A percentile compares a stretch with the other conserved stretches of the same genome.
These are phyloP conservation scores for Lycopodina hypogea DNA, from an alignment of 37 sponge, comb jelly and placozoan genomes.

Conservation along the genomic window DNA sequence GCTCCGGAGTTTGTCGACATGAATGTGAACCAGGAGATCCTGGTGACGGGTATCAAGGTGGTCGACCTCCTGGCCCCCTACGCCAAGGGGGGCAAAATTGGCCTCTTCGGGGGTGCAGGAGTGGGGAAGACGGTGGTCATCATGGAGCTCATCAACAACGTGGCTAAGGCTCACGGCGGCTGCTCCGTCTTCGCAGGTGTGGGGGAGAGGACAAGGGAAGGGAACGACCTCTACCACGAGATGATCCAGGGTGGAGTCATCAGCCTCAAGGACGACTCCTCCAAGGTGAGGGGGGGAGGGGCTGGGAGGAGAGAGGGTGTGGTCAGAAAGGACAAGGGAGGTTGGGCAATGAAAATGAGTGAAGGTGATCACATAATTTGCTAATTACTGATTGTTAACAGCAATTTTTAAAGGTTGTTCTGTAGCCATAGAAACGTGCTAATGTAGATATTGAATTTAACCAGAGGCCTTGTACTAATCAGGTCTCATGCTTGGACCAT, in stretches of 20 bases:
- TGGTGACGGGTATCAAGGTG: constrained; percentile 99
- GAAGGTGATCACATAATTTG: no score
- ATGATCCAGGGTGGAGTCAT: constrained; percentile 97
- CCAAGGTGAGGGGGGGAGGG: constrained; percentile 62
- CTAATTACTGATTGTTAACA: no score
- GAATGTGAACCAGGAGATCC: constrained; percentile 96
- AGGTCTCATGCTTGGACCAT: no score
- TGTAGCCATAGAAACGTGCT: no score
- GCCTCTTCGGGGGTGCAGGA: constrained; percentile 99
- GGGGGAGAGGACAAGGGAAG: constrained; percentile 98
- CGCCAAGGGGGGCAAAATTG: constrained; percentile 98
- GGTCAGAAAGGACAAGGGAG: constrained; percentile 9
- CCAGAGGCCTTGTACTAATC: no score
- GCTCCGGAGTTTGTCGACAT: constrained; percentile 99
- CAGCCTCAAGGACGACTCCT: constrained; percentile 80
- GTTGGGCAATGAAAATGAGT: constrained; percentile 7
- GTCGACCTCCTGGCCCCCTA: constrained; percentile 98
- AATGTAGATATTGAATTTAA: no score
- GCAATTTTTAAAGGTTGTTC: no score
- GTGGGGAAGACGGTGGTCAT: constrained; percentile 99
- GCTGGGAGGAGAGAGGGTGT: neutral
- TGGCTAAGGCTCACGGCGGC: constrained; percentile 96
- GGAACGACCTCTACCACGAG: constrained; percentile 98
- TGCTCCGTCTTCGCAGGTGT: constrained; percentile 99
- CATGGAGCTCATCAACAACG: constrained; percentile 99